Conservation (phyloP, 2,113 vertebrate species). For the Odobenus rosmarus region DNA sequence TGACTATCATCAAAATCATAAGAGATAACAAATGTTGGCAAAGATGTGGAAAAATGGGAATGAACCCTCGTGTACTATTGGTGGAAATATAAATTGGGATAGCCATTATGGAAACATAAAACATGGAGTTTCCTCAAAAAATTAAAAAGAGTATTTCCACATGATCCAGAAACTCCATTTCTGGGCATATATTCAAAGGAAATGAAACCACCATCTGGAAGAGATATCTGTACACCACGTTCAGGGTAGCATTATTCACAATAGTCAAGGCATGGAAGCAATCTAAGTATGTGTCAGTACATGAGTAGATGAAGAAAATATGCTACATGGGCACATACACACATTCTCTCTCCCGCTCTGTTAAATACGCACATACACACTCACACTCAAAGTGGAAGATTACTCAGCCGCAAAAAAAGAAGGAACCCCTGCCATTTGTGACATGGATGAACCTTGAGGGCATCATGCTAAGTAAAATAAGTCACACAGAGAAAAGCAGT, state of each 20-base stretch:
- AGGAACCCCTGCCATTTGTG: background rate
- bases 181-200: background rate
- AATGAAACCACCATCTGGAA: background rate
- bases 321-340: background rate
- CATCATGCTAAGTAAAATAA: background rate
- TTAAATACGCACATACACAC: background rate
- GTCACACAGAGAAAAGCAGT: background rate
- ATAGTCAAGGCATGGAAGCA: background rate
- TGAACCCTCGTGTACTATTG: no score
- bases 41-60: background rate
- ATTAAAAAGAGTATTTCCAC: background rate
- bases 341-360: background rate
- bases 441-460: background rate
- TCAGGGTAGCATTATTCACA: no score
- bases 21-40: background rate
- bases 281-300: background rate
- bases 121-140: background rate
- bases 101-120: background rate
- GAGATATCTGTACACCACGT: background rate
- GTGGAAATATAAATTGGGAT: background rate
- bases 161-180: background rate
- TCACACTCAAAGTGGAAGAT: background rate
- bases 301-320: background rate
- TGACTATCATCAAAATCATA: background rate
- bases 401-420: background rate